Evolutionary conservation across 2,113 vertebrate species (phyloP).

Genomic region (Piprites chloris): DNA sequence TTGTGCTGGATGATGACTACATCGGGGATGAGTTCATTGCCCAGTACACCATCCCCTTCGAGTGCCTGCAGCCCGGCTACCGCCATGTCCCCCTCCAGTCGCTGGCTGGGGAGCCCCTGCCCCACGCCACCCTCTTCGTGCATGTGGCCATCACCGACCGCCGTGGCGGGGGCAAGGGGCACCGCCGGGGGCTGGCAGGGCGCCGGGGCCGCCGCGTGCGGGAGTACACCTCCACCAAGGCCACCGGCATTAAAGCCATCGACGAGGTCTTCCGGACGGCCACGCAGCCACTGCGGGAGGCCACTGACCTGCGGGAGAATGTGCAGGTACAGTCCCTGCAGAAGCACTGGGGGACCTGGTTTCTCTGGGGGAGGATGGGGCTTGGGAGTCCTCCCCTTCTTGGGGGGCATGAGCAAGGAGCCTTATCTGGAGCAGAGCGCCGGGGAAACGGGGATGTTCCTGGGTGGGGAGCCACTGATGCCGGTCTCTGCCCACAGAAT

Average conservation of each 20-base stretch:
- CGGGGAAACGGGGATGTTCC: accelerated
- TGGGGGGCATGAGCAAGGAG: accelerated
- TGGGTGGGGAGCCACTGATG: accelerated
- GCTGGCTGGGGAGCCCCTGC: slow-evolving; percentile 84
- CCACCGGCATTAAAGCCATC: slow-evolving; percentile 87
- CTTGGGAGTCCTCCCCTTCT: accelerated
- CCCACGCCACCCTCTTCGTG: slow-evolving; percentile 87
- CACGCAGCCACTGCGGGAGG: slow-evolving; percentile 87
- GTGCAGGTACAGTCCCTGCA: slow-evolving; percentile 76
- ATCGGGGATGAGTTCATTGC: slow-evolving; percentile 93
- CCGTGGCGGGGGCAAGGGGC: slow-evolving; percentile 84
- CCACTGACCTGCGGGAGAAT: slow-evolving; percentile 90
- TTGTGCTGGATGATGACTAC: slow-evolving; percentile 90
- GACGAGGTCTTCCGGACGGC: slow-evolving; percentile 90
- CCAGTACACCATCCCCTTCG: slow-evolving; percentile 92
- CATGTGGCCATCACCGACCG: slow-evolving; percentile 90
- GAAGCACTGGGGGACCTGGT: accelerated
- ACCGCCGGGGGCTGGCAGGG: slow-evolving; percentile 85
- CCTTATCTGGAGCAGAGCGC: background rate
- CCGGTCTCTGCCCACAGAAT: slow-evolving; percentile 73
- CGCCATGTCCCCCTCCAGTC: slow-evolving; percentile 88
- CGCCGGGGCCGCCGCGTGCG: slow-evolving; percentile 84
- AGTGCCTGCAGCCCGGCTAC: slow-evolving; percentile 90
- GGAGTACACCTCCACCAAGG: slow-evolving; percentile 88
- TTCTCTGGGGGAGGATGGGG: background rate